Conservation (phyloP, 2,113 vertebrate genomes). For the Pao palembangensis region DNA sequence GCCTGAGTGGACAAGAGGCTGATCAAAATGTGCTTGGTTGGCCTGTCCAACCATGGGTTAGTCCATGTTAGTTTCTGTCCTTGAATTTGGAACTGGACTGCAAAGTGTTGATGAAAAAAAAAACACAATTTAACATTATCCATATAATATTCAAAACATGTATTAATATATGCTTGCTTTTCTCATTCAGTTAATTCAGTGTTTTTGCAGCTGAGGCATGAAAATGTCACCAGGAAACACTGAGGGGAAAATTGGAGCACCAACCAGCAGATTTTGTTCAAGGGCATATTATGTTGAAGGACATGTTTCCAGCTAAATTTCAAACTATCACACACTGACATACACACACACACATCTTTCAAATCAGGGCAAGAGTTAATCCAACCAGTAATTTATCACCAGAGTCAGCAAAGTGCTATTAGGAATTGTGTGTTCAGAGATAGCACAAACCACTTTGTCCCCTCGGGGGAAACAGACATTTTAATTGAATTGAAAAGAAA, state of each 20-base stretch:
- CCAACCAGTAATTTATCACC: slow-evolving; percentile 44
- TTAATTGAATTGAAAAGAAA: slow-evolving; percentile 1
- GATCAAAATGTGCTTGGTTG: background rate
- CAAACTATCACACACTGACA: slow-evolving; percentile 8
- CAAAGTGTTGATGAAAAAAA: no score
- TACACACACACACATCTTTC: slow-evolving; percentile 5
- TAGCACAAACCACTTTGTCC: slow-evolving; percentile 19
- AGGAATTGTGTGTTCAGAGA: slow-evolving; percentile 37
- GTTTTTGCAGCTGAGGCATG: background rate
- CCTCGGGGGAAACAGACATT: background rate
- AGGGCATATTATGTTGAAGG: no score
- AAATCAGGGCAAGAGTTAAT: slow-evolving; percentile 36
- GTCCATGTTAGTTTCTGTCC: no score
- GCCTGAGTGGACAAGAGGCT: background rate
- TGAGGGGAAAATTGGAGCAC: background rate
- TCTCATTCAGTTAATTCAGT: background rate
- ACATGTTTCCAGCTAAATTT: slow-evolving; percentile 1
- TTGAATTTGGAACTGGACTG: no score
- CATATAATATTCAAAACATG: no score
- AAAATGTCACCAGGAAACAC: background rate
- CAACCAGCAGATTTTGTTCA: no score
- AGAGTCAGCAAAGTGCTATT: slow-evolving; percentile 29
- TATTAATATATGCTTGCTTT: no score
- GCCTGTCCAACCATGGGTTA: no score
- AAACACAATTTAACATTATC: no score